phyloP scores from a whole-genome alignment of 1,140 invertebrate genomes.

The Drosophila ogumai region DNA sequence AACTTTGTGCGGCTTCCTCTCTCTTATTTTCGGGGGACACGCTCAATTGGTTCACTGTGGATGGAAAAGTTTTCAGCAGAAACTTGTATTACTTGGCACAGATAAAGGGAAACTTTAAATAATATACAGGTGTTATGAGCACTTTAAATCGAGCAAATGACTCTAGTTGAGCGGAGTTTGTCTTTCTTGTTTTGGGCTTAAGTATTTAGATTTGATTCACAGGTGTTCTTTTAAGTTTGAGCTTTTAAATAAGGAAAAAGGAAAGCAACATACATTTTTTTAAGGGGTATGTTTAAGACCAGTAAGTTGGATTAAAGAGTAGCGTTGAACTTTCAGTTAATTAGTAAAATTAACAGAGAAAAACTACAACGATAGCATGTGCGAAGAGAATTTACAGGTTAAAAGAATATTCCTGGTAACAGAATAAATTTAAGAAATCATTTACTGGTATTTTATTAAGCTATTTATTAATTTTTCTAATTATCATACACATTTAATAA shows the following conservation, averaged over 20 bases:
- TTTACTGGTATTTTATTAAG: no score
- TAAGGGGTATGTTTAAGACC: not conserved
- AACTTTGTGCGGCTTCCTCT: constrained; percentile 34
- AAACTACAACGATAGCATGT: not conserved
- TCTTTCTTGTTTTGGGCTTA: not conserved
- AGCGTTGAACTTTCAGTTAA: not conserved
- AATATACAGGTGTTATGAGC: constrained; percentile 7
- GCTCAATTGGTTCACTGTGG: constrained; percentile 51
- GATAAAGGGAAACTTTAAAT: constrained; percentile 30
- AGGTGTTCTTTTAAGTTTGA: not conserved
- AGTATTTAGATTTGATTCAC: not conserved
- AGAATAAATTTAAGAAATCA: no score
- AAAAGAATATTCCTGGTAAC: no score
- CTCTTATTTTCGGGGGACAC: constrained; percentile 18
- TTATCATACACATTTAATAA: no score
- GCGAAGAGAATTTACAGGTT: no score
- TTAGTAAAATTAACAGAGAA: not conserved
- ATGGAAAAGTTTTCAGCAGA: constrained; percentile 32
- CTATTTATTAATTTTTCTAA: no score
- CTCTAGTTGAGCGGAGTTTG: not conserved
- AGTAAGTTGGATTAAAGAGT: not conserved
- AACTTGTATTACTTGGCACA: constrained; percentile 35
- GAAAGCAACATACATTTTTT: no score
- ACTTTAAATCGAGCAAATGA: constrained; percentile 9
- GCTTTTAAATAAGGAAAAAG: not conserved